Evolutionary conservation across 2,113 vertebrate species (phyloP), one percentile per base, ranked within the genome.

Genomic region (Notiomystis cincta): DNA sequence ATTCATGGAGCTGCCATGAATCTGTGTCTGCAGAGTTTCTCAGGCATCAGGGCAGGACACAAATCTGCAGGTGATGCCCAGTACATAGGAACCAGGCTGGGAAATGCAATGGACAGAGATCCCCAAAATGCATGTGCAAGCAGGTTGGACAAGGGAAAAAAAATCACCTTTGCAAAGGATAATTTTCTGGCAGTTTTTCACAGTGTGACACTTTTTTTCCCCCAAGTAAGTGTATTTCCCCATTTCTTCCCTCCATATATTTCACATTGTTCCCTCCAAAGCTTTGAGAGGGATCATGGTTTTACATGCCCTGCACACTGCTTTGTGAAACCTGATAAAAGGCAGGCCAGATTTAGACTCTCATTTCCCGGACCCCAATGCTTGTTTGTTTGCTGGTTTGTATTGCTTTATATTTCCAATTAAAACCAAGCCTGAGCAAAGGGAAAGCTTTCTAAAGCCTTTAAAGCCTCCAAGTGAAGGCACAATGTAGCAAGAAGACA

Each of bases 391-490:
- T 87, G 56, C 88, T 87, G 53, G 23, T 88, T 90, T 86, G 22
- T 70, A 27, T 89, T 48, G 72, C 85, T 94, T 92, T 86, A 4
- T 78, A 92, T 86, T 93, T 92, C 80, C 71, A 95, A 83, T 90
- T 91, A 87, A 96, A 93, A 86, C 53, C 5, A 3, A 90, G 53
- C 47, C 58, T 77, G 33, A 77, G 54, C 47, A 73, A 73, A 73
- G 31, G 56, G 35, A 85, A 86, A 92, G 78, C 61, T 92, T 95
- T 91, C 66, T 87, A 76, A 93, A 94, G 61, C 87, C 82, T 83
- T 86, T 88, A 90, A 94, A 93, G 44, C 72, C 67, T 90, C 40
- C 65, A 47, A 67, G 82, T 31, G 64, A 84, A 96, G 92, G 76
- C 60, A 75, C 44, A 58, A 58, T 2, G 2, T 64, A 93, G 82